Base-by-base conservation (phyloP, 37 sponge, comb jelly and placozoan genomes). In the Agelas oroides region DNA sequence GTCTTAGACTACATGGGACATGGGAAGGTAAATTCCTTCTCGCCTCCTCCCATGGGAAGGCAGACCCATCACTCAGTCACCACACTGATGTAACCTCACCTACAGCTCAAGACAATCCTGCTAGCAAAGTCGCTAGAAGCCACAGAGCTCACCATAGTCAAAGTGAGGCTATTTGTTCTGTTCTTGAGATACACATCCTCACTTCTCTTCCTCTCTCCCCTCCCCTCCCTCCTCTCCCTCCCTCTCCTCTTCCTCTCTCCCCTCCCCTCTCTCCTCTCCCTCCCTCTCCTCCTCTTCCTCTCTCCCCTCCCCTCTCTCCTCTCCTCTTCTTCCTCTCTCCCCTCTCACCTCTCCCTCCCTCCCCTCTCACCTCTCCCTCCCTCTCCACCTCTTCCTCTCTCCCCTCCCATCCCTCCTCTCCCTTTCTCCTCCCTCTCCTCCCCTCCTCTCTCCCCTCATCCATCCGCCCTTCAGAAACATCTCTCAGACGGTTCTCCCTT, bases 91-190 rank as follows among this genome's bases (percentile, higher is more conserved):
- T 11, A 36, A 21, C 19, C 59, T 57, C 54, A 1, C 57, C 36
- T 53, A 64, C 40, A 88, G 89, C 78, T 89, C 41, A 83, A 71
- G 53, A 72, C 69, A 15, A 27, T 77, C 46, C 70, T 89, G 0
- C 28, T 33, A 0, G 24, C 71, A 15, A 69, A 83, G 23, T 71
- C 71, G 13, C 53, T 66, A 24, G 73, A 89, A 21, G 27, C 35
- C 28, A 83, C 89, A 53, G 78, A 82, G 13, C 0, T 89, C 23
- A 73, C 65, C 0, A 20, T 89, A 20, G 79, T 89, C 34, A 89
- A 89, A 79, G 89, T 89, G n/a, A 33, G 27, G 46, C 46, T 8
- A 46, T 46, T 46, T 46, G n/a, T n/a, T n/a, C n/a, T n/a, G n/a
- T n/a, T n/a, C n/a, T n/a, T n/a, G n/a, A n/a, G 15, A 21, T 15